Base-by-base conservation (phyloP, 1,140 invertebrate species). In the Euschistus heros region DNA sequence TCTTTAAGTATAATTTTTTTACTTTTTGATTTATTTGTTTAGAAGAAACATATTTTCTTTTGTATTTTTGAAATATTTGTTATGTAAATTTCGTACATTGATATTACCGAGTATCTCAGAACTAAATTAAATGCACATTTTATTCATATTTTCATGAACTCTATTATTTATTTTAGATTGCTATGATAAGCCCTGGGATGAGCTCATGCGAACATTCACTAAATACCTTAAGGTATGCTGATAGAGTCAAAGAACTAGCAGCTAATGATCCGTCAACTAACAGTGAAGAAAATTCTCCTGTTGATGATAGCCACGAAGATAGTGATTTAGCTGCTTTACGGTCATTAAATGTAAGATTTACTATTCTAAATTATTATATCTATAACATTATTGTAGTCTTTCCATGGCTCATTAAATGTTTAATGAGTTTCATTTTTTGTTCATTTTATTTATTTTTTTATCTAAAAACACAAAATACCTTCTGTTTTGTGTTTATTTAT, bases 151-250 rank as follows among this genome's bases (percentile, higher is more conserved):
- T 46, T 10, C n/a, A 46, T 37, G 7, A 13, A 37, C 8, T 37
- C 1, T 37, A 37, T 37, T 37, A 37, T 37, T n/a, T 59, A 22
- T 59, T 59, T 59, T 59, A 59, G 55, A 99, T 99, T 74, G 96
- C 97, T 27, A 97, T 98, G 88, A 94, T 99, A 68, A 96, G 93
- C 72, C 96, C 96, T 37, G 91, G 92, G 46, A 83, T 97, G 78
- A 87, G 84, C 73, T 95, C 92, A 4, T 97, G 94, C 76, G 97
- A 99, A 78, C 94, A 98, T 78, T 96, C 94, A 4, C 78, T 99
- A 46, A 99, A 99, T 77, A 99, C 97, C 20, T 79, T 99, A 37
- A 82, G 97, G 69, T 99, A 99, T 76, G 97, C 96, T 13, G 92
- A 98, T 79, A 83, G 92, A 72, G 92, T 94, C 4, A 96, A 95